Conservation (phyloP, 2,888 invertebrate genomes). For the Artemia sp. region DNA sequence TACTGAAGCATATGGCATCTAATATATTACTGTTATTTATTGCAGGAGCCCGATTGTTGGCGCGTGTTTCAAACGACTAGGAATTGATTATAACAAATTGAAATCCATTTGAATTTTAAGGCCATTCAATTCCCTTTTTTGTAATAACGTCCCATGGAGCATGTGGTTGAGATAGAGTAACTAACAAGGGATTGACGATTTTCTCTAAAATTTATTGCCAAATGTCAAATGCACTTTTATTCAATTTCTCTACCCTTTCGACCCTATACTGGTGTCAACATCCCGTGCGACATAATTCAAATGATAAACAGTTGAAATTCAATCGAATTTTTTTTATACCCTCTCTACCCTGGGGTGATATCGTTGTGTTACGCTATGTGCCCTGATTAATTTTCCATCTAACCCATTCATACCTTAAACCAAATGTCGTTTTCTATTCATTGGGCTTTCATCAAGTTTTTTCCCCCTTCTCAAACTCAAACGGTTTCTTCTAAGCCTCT, state of each 20-base stretch:
- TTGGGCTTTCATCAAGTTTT: constrained; percentile 5
- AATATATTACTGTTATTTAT: too few relatives aligned
- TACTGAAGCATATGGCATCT: too few relatives aligned
- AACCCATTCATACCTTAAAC: constrained; percentile 7
- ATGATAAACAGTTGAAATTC: constrained; percentile 7
- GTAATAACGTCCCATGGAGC: constrained; percentile 10
- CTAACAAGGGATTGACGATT: constrained; percentile 12
- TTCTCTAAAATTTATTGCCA: constrained; percentile 7
- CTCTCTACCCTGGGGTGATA: neutral
- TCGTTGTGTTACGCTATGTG: constrained; percentile 14
- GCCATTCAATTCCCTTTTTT: neutral
- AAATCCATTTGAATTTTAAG: neutral
- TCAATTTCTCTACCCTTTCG: neutral
- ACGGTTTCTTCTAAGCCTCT: constrained; percentile 15
- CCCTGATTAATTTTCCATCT: constrained; percentile 15
- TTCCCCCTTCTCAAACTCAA: neutral
- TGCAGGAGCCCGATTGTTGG: too few relatives aligned
- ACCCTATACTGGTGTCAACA: neutral
- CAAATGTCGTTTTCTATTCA: constrained; percentile 3
- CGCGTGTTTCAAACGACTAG: too few relatives aligned
- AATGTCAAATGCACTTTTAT: neutral
- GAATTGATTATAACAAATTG: constrained; percentile 2
- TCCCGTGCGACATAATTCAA: constrained; percentile 15
- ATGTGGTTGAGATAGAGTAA: constrained; percentile 11
- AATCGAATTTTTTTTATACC: constrained; percentile 12